Evolutionary conservation across 2,888 invertebrate genomes (phyloP).

Genomic region (Stenoptilia bipunctidactyla): DNA sequence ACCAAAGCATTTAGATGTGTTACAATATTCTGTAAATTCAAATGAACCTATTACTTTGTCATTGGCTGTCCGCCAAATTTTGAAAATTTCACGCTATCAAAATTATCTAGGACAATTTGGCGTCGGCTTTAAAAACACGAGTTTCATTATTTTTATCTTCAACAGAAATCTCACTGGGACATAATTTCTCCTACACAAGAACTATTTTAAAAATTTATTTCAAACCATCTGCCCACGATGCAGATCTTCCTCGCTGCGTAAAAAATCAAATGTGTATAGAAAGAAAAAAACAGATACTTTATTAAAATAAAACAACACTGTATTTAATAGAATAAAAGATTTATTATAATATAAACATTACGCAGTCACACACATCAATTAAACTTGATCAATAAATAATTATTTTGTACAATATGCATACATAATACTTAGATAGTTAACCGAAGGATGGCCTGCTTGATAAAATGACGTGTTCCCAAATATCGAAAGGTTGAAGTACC

Average conservation of each 20-base stretch:
- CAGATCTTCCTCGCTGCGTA: background rate
- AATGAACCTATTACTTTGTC: slow-evolving; percentile 40
- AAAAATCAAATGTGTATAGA: background rate
- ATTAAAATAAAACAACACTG: slow-evolving; percentile 4
- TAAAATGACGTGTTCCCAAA: slow-evolving; percentile 35
- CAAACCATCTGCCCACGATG: background rate
- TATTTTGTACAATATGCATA: slow-evolving; percentile 40
- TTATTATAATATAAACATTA: slow-evolving; percentile 68
- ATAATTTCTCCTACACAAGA: background rate
- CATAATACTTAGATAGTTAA: slow-evolving; percentile 46
- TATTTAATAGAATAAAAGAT: slow-evolving; percentile 57
- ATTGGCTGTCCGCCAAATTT: slow-evolving; percentile 48
- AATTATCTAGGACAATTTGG: slow-evolving; percentile 64
- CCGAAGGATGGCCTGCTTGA: background rate
- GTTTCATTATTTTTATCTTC: slow-evolving; percentile 53
- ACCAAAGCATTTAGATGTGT: too few species aligned
- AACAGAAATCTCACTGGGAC: slow-evolving; percentile 15
- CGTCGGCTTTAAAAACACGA: slow-evolving; percentile 51
- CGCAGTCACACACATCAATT: slow-evolving; percentile 65
- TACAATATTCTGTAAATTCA: too few species aligned
- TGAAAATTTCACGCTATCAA: slow-evolving; percentile 54
- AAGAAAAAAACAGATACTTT: slow-evolving; percentile 4
- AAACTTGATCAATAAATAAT: slow-evolving; percentile 44
- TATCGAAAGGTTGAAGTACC: slow-evolving; percentile 53
- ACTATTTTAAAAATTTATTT: background rate